Conservation (phyloP, 1,140 invertebrate species). For the Drosophila albomicans region DNA sequence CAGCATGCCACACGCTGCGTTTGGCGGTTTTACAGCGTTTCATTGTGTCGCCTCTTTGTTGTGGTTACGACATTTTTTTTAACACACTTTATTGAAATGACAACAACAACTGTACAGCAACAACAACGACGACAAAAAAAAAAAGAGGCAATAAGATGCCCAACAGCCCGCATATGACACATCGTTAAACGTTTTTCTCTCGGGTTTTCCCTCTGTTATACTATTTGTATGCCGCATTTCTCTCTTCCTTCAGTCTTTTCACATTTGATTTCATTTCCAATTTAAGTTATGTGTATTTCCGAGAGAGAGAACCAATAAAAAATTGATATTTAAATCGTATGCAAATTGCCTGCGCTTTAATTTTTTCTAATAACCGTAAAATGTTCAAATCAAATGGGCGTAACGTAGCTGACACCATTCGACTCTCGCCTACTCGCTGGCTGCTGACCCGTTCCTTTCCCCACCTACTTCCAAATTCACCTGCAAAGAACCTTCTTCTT, state of each 20-base stretch:
- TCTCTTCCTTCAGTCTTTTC: conserved; percentile 22
- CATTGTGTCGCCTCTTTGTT: conserved; percentile 50
- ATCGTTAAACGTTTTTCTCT: conserved; percentile 58
- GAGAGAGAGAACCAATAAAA: conserved; percentile 27
- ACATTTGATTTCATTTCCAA: conserved; percentile 30
- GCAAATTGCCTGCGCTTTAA: conserved; percentile 55
- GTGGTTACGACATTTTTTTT: conserved; percentile 37
- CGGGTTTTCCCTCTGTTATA: background rate
- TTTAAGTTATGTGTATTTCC: conserved; percentile 16
- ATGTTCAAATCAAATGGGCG: conserved; percentile 23
- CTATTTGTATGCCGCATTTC: background rate
- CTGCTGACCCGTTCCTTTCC: background rate
- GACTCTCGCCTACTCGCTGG: background rate
- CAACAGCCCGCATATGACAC: conserved; percentile 72
- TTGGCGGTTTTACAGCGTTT: conserved; percentile 22
- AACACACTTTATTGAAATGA: conserved; percentile 37
- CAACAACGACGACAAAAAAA: conserved; percentile 8
- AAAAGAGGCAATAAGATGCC: conserved; percentile 17
- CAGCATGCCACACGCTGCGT: conserved; percentile 39
- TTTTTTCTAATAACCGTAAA: conserved; percentile 52
- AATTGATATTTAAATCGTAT: conserved; percentile 57
- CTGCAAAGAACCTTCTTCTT: conserved; percentile 1
- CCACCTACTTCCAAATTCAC: background rate
- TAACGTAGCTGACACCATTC: conserved; percentile 10
- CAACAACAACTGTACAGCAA: conserved; percentile 14